These are phyloP conservation scores for Muscicapa striata DNA, from an alignment of 2,797 vertebrate genomes.

Conservation along the genomic window DNA sequence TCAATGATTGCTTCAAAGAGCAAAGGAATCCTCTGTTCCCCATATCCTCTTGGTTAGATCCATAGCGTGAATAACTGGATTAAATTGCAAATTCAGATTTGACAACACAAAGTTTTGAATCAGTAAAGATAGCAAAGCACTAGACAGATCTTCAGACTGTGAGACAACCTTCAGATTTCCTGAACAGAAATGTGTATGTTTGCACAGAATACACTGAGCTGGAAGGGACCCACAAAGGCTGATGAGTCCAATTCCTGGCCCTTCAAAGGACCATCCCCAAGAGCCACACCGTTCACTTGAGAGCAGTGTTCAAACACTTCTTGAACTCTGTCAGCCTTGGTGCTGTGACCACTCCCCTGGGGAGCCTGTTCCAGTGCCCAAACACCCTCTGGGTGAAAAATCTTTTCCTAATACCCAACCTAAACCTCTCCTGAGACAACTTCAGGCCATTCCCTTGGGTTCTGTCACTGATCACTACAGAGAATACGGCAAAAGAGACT, in stretches of 20 bases:
- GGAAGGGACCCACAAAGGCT: not conserved
- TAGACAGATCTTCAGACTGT: not conserved
- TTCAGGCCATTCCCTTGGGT: not conserved
- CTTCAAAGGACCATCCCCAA: no score
- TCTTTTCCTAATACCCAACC: not conserved
- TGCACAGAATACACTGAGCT: not conserved
- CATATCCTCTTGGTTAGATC: not conserved
- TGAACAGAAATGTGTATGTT: fast-evolving
- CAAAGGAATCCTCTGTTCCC: not conserved
- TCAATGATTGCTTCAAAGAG: not conserved
- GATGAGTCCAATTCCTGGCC: not conserved
- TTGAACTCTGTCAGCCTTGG: not conserved
- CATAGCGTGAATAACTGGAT: not conserved
- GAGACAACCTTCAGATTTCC: not conserved
- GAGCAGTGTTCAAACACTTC: not conserved
- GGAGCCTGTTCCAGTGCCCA: not conserved
- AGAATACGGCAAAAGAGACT: not conserved
- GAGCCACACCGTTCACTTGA: not conserved
- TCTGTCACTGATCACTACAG: not conserved
- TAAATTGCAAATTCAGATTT: not conserved
- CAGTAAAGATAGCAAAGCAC: not conserved
- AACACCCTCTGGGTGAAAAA: fast-evolving
- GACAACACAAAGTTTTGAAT: not conserved
- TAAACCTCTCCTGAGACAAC: not conserved
- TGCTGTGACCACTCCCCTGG: fast-evolving